Evolutionary conservation across 2,113 vertebrate species (phyloP), one percentile per base, ranked within the genome.

Genomic region (Orcinus orca): DNA sequence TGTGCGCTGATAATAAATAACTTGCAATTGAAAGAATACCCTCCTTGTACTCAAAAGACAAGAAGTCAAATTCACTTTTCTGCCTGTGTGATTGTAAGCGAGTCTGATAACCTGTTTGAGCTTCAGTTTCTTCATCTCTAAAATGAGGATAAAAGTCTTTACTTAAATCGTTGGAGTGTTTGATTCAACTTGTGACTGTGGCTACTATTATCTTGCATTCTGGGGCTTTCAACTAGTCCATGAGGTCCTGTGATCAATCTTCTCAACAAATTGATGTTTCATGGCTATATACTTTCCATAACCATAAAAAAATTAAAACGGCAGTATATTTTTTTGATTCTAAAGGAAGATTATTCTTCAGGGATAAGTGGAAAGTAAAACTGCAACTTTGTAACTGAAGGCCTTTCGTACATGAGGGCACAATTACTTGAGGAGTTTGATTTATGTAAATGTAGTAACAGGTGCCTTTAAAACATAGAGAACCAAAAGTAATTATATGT

Each of bases 401-500:
- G 9, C 8, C 67, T 93, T 79, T 95, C n/a, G n/a, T 65, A 70
- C 6, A 60, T 38, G 29, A 63, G 87, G 47, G 6, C 71, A 55
- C 3, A 60, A 41, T 83, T 50, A 86, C 67, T 90, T 91, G n/a
- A 83, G 62, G 13, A 74, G 83, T 96, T 96, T 95, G 68, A 80
- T 93, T 87, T 86, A 89, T 70, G 14, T 83, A 71, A 44, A 53
- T 65, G 25, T 70, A 93, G 93, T 77, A 92, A 93, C 8, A 91
- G 21, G 15, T 55, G 6, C 31, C 74, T 74, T 65, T 92, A 76
- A 90, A 91, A 55, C 5, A 77, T 1, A 71, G 17, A 83, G 15
- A 96, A 31, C 6, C 31, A 74, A 68, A 81, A 90, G 12, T 36
- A 38, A 82, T 85, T 20, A 77, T 79, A 68, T 93, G 94, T 93